Evolutionary conservation across 2,888 invertebrate species (phyloP), one percentile per base, ranked within the genome.

Genomic region (Neria commutata): DNA sequence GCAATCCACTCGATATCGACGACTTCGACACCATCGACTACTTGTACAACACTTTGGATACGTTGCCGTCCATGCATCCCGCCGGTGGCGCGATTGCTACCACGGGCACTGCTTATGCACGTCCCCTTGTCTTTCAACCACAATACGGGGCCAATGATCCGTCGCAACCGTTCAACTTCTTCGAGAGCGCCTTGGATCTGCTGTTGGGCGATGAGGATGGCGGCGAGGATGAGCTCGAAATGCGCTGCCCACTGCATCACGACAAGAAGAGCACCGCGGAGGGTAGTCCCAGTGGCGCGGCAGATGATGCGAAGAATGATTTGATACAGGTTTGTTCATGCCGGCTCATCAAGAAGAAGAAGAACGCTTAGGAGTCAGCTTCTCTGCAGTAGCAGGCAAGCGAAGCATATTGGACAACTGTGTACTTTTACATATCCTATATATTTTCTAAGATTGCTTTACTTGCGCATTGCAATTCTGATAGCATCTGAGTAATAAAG

Each of bases 261-360:
- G 62, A 52, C 5, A 29, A 17, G 10, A 60, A 26, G 29, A 14
- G 60, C 42, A 14, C 11, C 29, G 29, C 29, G 11, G 29, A 8
- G 29, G 29, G n/a, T n/a, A n/a, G n/a, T n/a, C n/a, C 8, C 16
- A n/a, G 14, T n/a, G 26, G 45, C 1, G 40, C 25, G n/a, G 45
- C 21, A 10, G 53, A 17, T 2, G 47, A 56, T 5, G 37, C 26
- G 8, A 50, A 56, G n/a, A 48, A 45, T 50, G 59, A 61, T 10
- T n/a, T 67, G 1, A 60, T 65, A 19, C 65, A 69, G 54, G 65
- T 67, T 1, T 69, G 69, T 51, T 63, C 69, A 0, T 69, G 67
- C 40, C 69, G 60, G 21, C 56, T 65, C 14, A 60, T 60, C 14
- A 69, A 69, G 42, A 61, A 56, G 48, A 62, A 62, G 56, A 42